phyloP scores from a whole-genome alignment of 1,140 invertebrate genomes.

The Harlomillsia oculata region DNA sequence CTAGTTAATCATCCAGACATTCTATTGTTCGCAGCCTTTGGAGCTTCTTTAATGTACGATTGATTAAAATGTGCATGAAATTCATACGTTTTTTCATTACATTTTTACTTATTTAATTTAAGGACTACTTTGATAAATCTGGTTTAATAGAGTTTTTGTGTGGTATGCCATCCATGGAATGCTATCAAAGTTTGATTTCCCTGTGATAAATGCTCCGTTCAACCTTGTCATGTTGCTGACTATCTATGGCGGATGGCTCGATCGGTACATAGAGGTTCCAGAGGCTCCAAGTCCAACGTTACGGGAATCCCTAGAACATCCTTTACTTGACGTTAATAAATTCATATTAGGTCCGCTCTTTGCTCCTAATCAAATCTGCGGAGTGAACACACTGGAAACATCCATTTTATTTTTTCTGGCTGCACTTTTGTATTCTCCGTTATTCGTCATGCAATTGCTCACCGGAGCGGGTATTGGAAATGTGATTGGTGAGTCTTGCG shows the following conservation, averaged over 20 bases:
- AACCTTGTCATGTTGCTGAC: slow-evolving; percentile 17
- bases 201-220: slow-evolving; percentile 23
- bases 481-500: slow-evolving; percentile 8
- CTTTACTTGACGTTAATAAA: not conserved
- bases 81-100: not conserved
- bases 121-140: not conserved
- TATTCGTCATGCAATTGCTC: slow-evolving; percentile 2
- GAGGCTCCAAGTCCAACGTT: not conserved
- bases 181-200: slow-evolving; percentile 4
- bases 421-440: slow-evolving; percentile 21
- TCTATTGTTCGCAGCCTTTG: not conserved
- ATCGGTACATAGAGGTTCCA: not conserved
- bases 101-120: not conserved
- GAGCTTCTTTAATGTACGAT: slow-evolving; percentile 13
- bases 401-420: slow-evolving; percentile 5
- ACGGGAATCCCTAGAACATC: not conserved
- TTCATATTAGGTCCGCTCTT: slow-evolving; percentile 7
- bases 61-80: not conserved
- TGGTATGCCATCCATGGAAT: slow-evolving; percentile 12
- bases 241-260: slow-evolving; percentile 1
- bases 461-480: slow-evolving; percentile 16
- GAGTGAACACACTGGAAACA: not conserved
- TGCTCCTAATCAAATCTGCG: slow-evolving; percentile 12
- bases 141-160: slow-evolving; percentile 10
- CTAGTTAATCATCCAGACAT: slow-evolving; percentile 10